Percentiles rank a stretch among this genome's conserved stretches.
Evolutionary conservation across 2,797 vertebrate genomes (phyloP).

Genomic region (Acropternis orthonyx): DNA sequence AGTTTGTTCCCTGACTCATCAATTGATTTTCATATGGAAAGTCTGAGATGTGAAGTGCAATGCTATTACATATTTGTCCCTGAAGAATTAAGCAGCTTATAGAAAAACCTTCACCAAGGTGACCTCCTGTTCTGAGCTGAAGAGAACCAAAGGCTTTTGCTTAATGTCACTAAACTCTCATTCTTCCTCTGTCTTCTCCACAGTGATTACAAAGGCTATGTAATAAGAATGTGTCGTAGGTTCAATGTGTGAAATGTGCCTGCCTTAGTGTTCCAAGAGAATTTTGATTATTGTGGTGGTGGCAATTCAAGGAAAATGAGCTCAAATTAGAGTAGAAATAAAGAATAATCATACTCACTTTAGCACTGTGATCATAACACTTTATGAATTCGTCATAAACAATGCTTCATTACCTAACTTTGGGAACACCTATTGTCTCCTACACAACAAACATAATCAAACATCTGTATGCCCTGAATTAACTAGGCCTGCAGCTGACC

Average conservation of each 20-base stretch:
- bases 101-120: background rate
- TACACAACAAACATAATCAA: background rate
- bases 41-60: background rate
- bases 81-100: slow-evolving; percentile 2
- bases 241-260: background rate
- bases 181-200: background rate
- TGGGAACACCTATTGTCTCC: background rate
- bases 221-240: background rate
- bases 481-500: background rate
- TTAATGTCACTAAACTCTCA: background rate
- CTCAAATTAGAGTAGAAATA: background rate
- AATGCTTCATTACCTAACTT: background rate
- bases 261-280: background rate
- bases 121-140: background rate
- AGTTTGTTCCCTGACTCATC: background rate
- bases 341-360: background rate
- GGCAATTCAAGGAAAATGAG: background rate
- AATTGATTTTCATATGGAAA: background rate
- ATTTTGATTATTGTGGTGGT: background rate
- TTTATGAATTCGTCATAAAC: background rate
- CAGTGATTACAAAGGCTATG: background rate
- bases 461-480: background rate
- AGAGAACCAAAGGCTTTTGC: background rate
- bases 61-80: background rate
- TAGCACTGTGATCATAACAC: background rate